Conservation (phyloP, 1,140 invertebrate genomes). For the Gryllus bimaculatus region DNA sequence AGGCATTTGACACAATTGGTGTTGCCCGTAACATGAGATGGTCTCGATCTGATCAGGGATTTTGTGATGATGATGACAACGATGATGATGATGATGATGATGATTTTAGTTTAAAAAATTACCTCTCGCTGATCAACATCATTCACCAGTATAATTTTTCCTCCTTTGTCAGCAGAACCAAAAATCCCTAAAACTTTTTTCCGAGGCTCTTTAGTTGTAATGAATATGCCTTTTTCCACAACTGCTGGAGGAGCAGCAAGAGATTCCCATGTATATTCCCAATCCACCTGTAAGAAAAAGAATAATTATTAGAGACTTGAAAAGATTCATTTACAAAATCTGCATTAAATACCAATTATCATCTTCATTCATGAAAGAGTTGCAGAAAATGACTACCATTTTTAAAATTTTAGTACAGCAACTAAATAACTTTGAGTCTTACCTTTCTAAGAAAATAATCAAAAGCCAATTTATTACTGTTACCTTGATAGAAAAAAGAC, state of each 20-base stretch:
- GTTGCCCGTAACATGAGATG: no score
- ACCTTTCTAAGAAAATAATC: no score
- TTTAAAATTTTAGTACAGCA: no score
- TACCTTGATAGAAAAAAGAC: no score
- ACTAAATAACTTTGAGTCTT: no score
- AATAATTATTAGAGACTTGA: constrained; percentile 18
- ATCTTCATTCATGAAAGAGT: not conserved
- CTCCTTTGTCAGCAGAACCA: constrained; percentile 34
- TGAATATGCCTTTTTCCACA: constrained; percentile 43
- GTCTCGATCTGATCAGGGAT: no score
- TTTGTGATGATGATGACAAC: no score
- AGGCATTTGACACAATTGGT: no score
- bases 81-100: not conserved
- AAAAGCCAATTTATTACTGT: no score
- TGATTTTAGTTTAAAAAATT: not conserved
- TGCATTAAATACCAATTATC: not conserved
- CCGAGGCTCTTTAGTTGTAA: constrained; percentile 37
- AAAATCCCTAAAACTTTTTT: constrained; percentile 44
- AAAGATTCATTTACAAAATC: not conserved
- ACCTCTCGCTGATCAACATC: constrained; percentile 28
- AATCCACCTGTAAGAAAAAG: constrained; percentile 41
- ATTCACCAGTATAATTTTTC: constrained; percentile 40
- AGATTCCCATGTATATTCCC: constrained; percentile 53
- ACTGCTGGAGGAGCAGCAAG: constrained; percentile 40
- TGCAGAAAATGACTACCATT: not conserved